Percentiles rank a stretch among this genome's conserved stretches.
Evolutionary conservation across 2,888 invertebrate species (phyloP).

Genomic region (Panorpa germanica): DNA sequence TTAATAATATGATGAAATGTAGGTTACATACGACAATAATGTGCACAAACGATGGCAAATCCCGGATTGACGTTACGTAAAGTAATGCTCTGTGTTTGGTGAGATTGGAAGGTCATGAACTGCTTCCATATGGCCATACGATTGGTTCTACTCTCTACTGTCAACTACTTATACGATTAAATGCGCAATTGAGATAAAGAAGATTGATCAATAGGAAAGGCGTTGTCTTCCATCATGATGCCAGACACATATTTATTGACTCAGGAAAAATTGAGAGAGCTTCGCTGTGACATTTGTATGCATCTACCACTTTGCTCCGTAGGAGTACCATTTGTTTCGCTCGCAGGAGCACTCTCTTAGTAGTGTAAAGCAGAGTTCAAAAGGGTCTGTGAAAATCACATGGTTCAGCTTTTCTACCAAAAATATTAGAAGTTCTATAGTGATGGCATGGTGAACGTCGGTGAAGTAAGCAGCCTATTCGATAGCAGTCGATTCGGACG

Average conservation of each 20-base stretch:
- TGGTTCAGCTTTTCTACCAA: slow-evolving; percentile 13
- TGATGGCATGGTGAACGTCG: slow-evolving; percentile 12
- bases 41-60: slow-evolving; percentile 4
- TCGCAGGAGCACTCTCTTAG: slow-evolving; percentile 12
- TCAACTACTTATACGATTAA: slow-evolving; percentile 9
- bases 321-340: slow-evolving; percentile 13
- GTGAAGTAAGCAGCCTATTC: no score
- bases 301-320: slow-evolving; percentile 14
- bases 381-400: slow-evolving; percentile 13
- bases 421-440: slow-evolving; percentile 13
- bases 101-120: slow-evolving; percentile 1
- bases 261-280: slow-evolving; percentile 14
- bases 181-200: slow-evolving; percentile 9
- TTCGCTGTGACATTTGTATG: slow-evolving; percentile 14
- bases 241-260: slow-evolving; percentile 14
- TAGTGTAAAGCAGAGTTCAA: slow-evolving; percentile 12
- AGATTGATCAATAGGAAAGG: slow-evolving; percentile 9
- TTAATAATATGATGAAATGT: slow-evolving; percentile 21
- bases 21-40: neutral
- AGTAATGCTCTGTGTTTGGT: slow-evolving; percentile 5
- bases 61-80: slow-evolving; percentile 1
- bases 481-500: no score
- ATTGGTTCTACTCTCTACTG: slow-evolving; percentile 11
- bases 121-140: slow-evolving; percentile 1
- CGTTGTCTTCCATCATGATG: slow-evolving; percentile 11